phyloP scores from a whole-genome alignment of 1,140 invertebrate genomes.

The Listronotus oregonensis region DNA sequence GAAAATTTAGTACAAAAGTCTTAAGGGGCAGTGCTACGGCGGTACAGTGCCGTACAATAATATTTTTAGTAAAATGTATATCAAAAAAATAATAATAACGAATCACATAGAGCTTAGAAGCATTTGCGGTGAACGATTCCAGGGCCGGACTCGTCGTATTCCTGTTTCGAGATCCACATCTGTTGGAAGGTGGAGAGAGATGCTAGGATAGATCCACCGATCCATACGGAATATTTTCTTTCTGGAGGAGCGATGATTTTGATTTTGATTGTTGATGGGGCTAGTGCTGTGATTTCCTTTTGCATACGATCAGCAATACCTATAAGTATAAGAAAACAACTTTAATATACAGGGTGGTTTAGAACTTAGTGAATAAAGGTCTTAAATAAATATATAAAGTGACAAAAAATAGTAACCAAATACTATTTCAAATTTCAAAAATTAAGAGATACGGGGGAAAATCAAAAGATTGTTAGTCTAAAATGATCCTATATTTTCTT shows the following conservation, averaged over 20 bases:
- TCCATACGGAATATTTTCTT: constrained; percentile 91
- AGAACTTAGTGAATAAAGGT: no score
- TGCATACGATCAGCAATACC: constrained; percentile 78
- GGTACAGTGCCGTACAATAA: neutral
- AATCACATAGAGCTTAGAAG: constrained; percentile 70
- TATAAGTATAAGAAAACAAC: neutral
- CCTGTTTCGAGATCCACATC: constrained; percentile 96
- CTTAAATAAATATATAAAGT: no score
- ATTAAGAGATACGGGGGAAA: no score
- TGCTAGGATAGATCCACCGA: constrained; percentile 84
- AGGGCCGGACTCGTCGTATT: constrained; percentile 93
- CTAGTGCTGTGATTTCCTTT: constrained; percentile 85
- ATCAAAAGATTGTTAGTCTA: no score
- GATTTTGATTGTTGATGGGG: constrained; percentile 90
- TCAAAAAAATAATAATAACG: no score
- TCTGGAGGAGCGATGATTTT: constrained; percentile 93
- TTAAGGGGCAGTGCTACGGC: constrained; percentile 14
- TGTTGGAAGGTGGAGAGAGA: constrained; percentile 89
- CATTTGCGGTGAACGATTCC: constrained; percentile 95
- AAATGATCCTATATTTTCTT: no score
- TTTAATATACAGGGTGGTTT: no score
- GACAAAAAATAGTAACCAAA: no score
- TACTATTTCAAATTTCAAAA: no score
- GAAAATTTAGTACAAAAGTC: constrained; percentile 2
- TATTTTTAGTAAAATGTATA: no score